Base-by-base conservation (phyloP, 2,113 vertebrate species). In the Fulica atra region DNA sequence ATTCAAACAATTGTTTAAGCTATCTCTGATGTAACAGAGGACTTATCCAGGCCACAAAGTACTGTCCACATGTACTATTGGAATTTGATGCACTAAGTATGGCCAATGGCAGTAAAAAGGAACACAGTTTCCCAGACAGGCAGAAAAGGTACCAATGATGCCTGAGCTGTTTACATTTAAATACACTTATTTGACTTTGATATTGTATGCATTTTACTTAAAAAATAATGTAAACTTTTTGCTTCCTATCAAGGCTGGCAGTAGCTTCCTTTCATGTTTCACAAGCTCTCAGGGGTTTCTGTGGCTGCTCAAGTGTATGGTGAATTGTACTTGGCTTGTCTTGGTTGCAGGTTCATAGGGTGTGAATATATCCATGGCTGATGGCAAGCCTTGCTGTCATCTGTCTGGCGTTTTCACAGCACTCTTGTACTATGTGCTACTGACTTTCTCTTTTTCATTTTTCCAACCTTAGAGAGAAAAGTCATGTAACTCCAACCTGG, bases 341-440 rank as follows among this genome's bases (percentile, higher is more conserved):
- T 89, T 87, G 44, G 13, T 71, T 88, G 64, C 16, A 95, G 56
- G 86, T 94, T 89, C 71, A 53, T 54, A 35, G 61, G 57, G 87
- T 88, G 86, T 69, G 40, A 92, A 94, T 92, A 91, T 70, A 80
- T 81, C 81, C 54, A 90, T 70, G 91, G 56, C 42, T 91, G 92
- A 88, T 63, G 71, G 71, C 81, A 92, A 88, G 86, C 50, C 42
- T 74, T 20, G 31, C 57, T 93, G 92, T 57, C 73, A 93, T 90
- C 87, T 96, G 76, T 40, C 79, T 94, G 72, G 44, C 57, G 56
- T 89, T 97, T 93, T 93, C 88, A 59, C 72, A 95, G 64, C 50
- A 72, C 26, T 74, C 42, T 96, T 51, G 31, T 28, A 33, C 71
- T 89, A n/a, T 53, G 70, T 36, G 28, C 51, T 89, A 65, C 65